Conservation (phyloP, 2,888 invertebrate genomes). For the Cephonodes hylas region DNA sequence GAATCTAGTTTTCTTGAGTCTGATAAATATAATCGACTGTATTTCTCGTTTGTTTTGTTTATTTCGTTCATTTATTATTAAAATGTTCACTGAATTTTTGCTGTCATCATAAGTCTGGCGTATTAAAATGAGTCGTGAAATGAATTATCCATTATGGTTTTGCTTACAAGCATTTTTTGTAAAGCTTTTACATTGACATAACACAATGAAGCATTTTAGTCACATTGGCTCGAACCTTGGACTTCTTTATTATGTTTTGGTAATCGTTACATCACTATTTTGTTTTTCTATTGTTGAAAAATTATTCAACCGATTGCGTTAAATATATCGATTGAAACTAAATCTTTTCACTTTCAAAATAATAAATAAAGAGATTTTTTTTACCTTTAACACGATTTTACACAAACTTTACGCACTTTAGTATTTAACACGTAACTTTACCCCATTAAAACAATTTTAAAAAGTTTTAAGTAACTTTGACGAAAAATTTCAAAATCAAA, state of each 20-base stretch:
- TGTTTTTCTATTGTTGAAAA: background rate
- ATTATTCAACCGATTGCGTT: background rate
- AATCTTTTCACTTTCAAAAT: background rate
- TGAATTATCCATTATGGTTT: background rate
- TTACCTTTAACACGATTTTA: no score
- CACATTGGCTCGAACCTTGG: background rate
- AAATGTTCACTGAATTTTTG: background rate
- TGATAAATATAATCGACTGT: background rate
- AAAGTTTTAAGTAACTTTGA: no score
- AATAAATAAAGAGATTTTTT: background rate
- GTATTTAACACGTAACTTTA: no score
- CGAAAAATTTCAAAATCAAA: no score
- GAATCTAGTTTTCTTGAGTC: background rate
- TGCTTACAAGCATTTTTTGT: background rate
- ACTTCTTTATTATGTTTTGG: background rate
- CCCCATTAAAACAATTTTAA: no score
- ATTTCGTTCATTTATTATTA: background rate
- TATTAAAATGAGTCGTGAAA: background rate
- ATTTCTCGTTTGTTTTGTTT: background rate
- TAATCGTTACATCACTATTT: background rate
- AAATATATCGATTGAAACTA: no score
- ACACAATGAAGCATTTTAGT: background rate
- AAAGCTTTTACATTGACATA: background rate
- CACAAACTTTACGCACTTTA: no score
- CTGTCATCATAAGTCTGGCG: background rate